These are phyloP conservation scores for Salpingus planirostris DNA, from an alignment of 2,888 invertebrate genomes.

Conservation along the genomic window DNA sequence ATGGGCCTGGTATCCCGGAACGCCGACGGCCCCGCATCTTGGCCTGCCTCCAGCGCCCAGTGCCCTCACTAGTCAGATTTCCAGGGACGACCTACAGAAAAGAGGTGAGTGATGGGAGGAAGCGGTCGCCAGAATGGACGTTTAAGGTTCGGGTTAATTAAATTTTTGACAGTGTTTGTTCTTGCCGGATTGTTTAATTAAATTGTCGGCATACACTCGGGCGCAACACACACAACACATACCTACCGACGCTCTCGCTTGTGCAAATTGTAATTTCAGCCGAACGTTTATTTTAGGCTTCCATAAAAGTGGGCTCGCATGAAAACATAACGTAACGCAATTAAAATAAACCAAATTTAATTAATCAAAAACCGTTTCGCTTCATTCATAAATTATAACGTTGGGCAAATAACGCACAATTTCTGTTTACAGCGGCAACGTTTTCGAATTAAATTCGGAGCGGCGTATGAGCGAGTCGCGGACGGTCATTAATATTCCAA, in stretches of 20 bases:
- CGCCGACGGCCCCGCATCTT: slow-evolving; percentile 61
- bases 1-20: slow-evolving; percentile 82
- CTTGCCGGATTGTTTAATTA: slow-evolving; percentile 5
- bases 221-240: too few relatives aligned
- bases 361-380: slow-evolving; percentile 18
- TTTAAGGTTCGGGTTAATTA: too few relatives aligned
- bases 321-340: slow-evolving; percentile 11
- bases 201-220: too few relatives aligned
- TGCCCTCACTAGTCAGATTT: slow-evolving; percentile 48
- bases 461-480: too few relatives aligned
- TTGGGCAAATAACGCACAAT: slow-evolving; percentile 18
- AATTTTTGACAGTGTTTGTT: too few relatives aligned
- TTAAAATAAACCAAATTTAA: slow-evolving; percentile 19
- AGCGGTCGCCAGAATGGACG: too few relatives aligned
- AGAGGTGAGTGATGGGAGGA: slow-evolving; percentile 60
- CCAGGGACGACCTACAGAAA: slow-evolving; percentile 65
- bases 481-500: too few relatives aligned
- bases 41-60: slow-evolving; percentile 46
- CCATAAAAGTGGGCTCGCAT: slow-evolving; percentile 9
- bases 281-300: slow-evolving; percentile 11
- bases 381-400: slow-evolving; percentile 23
- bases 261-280: slow-evolving; percentile 11
- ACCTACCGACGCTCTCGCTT: slow-evolving; percentile 6
- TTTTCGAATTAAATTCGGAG: slow-evolving; percentile 11
- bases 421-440: slow-evolving; percentile 19